Base-by-base conservation (phyloP, 2,113 vertebrate genomes). In the Xiphias gladius region DNA sequence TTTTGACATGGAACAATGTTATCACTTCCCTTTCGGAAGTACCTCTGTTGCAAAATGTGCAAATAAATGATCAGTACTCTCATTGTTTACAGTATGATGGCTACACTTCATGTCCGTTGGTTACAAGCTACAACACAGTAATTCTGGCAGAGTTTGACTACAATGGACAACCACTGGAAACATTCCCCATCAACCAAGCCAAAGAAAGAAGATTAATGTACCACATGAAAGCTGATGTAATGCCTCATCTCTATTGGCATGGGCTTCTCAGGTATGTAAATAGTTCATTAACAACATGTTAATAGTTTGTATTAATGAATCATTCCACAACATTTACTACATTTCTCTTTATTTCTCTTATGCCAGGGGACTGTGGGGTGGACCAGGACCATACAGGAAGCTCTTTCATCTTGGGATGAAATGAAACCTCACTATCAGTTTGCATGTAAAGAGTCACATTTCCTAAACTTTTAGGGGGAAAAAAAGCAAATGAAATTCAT, bases 71-170 rank as follows among this genome's bases (percentile, higher is more conserved):
- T 55, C 1, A 1, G 5, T 75, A 0, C 41, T 17, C 20, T 30
- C 48, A 4, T 37, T 78, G 13, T 78, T 85, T 43, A 32, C 79
- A 99, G 98, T 99, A 99, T 7, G 96, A 99, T 73, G 98, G 98
- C 62, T 99, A 99, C 80, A 99, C 98, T 0, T 99, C 98, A 0
- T 99, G 98, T 79, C 98, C 98, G 0, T 85, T 99, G 50, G 96
- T 99, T 50, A 99, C 98, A 0, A 94, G 94, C 91, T 99, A 98
- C 90, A 97, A 96, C 80, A 96, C 96, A 0, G 97, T 97, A 4
- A 96, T 99, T 69, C 93, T 99, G 61, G 98, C 98, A 0, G 98
- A 99, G 86, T 99, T 99, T 89, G 97, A 99, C 92, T 99, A 99
- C 37, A 76, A 89, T 0, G 89, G 84, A 24, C 94, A 98, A 81